Evolutionary conservation across 2,888 invertebrate genomes (phyloP).

Genomic region (Ganaspis brasiliensis): DNA sequence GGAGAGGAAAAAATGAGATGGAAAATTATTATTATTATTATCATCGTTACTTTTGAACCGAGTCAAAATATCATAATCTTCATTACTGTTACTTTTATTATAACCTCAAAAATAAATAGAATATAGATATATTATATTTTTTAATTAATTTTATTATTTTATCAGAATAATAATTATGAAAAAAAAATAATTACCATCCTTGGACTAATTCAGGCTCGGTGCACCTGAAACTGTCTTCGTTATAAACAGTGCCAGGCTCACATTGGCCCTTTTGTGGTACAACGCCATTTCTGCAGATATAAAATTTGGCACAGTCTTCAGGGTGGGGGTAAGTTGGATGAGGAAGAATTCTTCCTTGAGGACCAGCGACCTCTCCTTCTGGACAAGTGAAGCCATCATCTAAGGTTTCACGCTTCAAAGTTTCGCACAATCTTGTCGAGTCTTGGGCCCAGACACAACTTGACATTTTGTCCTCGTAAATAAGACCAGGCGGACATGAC

Average conservation of each 20-base stretch:
- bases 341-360: conserved; percentile 86
- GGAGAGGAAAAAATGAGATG: too few relatives aligned
- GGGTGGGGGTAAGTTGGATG: conserved; percentile 91
- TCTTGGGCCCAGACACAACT: conserved; percentile 89
- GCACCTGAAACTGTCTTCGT: conserved; percentile 89
- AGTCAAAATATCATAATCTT: too few relatives aligned
- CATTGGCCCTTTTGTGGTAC: conserved; percentile 90
- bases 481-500: conserved; percentile 86
- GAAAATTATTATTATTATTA: too few relatives aligned
- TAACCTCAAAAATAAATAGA: too few relatives aligned
- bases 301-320: conserved; percentile 91
- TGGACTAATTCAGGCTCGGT: conserved; percentile 89
- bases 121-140: too few relatives aligned
- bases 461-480: conserved; percentile 88
- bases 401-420: conserved; percentile 84
- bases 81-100: too few relatives aligned
- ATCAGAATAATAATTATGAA: too few relatives aligned
- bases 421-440: conserved; percentile 83
- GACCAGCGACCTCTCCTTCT: conserved; percentile 85
- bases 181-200: conserved; percentile 85
- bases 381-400: conserved; percentile 91
- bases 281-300: conserved; percentile 90
- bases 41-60: too few relatives aligned
- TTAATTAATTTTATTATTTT: too few relatives aligned
- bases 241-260: conserved; percentile 88